Conservation (phyloP, 2,797 vertebrate genomes). For the Lepus townsendii region DNA sequence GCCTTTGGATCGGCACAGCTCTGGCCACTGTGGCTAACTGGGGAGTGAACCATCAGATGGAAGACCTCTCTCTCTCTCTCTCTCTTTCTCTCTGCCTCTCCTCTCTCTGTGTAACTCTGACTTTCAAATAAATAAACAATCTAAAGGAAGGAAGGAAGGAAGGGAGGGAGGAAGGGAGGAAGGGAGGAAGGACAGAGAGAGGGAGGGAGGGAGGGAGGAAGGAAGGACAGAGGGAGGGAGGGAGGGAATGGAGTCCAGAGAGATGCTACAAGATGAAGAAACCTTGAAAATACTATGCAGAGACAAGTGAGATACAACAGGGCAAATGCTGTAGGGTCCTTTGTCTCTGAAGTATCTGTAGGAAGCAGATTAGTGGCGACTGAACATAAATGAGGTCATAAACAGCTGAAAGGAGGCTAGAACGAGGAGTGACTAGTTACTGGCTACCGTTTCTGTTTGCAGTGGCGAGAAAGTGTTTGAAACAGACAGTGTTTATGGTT, state of each 20-base stretch:
- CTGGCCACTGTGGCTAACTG: too few relatives aligned
- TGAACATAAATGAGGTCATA: neutral
- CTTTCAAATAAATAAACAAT: too few relatives aligned
- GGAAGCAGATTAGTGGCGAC: neutral
- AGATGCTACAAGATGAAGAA: neutral
- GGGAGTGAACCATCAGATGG: too few relatives aligned
- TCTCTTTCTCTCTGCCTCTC: too few relatives aligned
- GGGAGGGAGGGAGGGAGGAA: too few relatives aligned
- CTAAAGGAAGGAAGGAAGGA: too few relatives aligned
- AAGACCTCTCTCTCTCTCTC: too few relatives aligned
- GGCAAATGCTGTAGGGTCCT: neutral
- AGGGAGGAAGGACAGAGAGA: too few relatives aligned
- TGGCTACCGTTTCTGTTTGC: neutral
- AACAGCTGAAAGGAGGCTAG: neutral
- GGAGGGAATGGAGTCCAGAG: neutral
- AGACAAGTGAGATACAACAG: neutral
- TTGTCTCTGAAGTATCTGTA: neutral
- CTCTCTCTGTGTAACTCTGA: too few relatives aligned
- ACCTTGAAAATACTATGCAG: neutral
- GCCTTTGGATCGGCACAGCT: too few relatives aligned
- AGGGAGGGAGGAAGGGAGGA: too few relatives aligned
- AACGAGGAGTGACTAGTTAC: neutral
- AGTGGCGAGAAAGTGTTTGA: neutral
- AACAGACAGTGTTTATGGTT: neutral
- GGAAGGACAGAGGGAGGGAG: too few relatives aligned